Evolutionary conservation across 2,797 vertebrate genomes (phyloP).

Genomic region (Remorina albescens): DNA sequence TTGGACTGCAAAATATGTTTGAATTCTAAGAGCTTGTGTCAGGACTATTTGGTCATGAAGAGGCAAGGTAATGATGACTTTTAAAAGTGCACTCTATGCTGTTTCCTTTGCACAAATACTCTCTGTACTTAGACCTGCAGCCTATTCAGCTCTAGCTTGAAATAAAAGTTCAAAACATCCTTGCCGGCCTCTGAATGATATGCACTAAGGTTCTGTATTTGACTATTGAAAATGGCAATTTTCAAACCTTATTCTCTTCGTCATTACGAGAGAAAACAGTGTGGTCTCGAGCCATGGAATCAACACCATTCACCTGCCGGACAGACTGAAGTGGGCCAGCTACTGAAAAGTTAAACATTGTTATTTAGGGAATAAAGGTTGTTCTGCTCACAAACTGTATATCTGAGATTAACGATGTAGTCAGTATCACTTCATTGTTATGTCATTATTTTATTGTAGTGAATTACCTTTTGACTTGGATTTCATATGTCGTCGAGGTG

Average conservation of each 20-base stretch:
- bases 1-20: constrained; percentile 6
- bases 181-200: constrained; percentile 39
- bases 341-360: constrained; percentile 26
- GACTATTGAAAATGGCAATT: constrained; percentile 49
- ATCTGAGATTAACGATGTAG: background rate
- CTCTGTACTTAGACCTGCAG: background rate
- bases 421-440: background rate
- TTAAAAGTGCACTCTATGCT: constrained; percentile 3
- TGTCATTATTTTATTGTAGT: background rate
- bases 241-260: constrained; percentile 55
- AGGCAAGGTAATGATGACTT: constrained; percentile 7
- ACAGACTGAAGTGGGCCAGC: constrained; percentile 3
- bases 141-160: constrained; percentile 24
- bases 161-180: constrained; percentile 32
- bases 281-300: constrained; percentile 44
- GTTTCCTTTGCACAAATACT: constrained; percentile 7
- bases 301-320: constrained; percentile 32
- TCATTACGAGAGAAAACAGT: constrained; percentile 63
- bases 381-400: background rate
- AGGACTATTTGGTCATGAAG: constrained; percentile 8
- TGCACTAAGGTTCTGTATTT: constrained; percentile 40
- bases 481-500: background rate
- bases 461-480: background rate
- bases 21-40: background rate
- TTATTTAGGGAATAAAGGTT: constrained; percentile 2